phyloP scores from a whole-genome alignment of 2,888 invertebrate genomes.

The Heteromurus nitidus region DNA sequence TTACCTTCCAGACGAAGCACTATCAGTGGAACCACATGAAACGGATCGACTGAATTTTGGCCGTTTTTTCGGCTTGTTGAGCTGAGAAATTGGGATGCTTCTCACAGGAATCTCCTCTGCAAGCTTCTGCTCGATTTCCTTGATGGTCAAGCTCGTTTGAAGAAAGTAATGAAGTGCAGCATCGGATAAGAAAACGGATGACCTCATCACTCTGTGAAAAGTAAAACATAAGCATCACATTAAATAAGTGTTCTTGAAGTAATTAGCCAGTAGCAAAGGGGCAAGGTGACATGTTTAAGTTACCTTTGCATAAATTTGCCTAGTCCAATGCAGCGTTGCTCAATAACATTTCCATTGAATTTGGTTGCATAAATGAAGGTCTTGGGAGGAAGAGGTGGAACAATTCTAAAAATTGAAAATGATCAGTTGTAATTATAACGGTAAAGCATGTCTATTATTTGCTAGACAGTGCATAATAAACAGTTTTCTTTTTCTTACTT shows the following conservation, averaged over 20 bases:
- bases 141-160: slow-evolving; percentile 67
- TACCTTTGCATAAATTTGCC: slow-evolving; percentile 72
- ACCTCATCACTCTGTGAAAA: slow-evolving; percentile 67
- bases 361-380: slow-evolving; percentile 68
- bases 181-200: slow-evolving; percentile 70
- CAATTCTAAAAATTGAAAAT: slow-evolving; percentile 48
- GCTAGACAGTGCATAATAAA: neutral
- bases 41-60: slow-evolving; percentile 50
- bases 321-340: slow-evolving; percentile 68
- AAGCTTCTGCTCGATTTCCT: slow-evolving; percentile 69
- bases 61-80: slow-evolving; percentile 51
- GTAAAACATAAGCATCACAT: slow-evolving; percentile 10
- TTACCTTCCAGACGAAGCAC: slow-evolving; percentile 45
- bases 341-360: slow-evolving; percentile 71
- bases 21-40: slow-evolving; percentile 49
- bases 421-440: neutral
- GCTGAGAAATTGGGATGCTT: slow-evolving; percentile 51
- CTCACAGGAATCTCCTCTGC: slow-evolving; percentile 66
- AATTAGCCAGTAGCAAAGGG: neutral
- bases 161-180: slow-evolving; percentile 72
- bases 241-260: neutral
- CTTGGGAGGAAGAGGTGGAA: slow-evolving; percentile 71
- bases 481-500: slow-evolving; percentile 60
- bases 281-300: neutral
- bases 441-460: neutral